phyloP scores from a whole-genome alignment of 2,113 vertebrate species.

The Donacobius atricapilla region DNA sequence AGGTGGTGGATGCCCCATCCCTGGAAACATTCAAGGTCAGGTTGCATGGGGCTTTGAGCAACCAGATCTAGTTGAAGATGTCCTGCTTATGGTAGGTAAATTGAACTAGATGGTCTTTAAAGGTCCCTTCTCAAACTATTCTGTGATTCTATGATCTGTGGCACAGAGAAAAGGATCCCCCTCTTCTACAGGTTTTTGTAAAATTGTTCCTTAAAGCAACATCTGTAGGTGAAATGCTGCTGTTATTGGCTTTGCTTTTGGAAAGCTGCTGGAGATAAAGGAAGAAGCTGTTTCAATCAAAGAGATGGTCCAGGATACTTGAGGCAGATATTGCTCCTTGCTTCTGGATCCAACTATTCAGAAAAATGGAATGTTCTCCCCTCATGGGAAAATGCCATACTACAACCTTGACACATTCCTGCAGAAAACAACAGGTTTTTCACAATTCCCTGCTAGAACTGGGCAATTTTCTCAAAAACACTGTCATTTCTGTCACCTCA shows the following conservation, averaged over 20 bases:
- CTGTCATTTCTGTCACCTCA: background rate
- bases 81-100: background rate
- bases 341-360: background rate
- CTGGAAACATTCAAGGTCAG: background rate
- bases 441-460: background rate
- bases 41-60: background rate
- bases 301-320: background rate
- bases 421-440: background rate
- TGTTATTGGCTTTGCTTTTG: background rate
- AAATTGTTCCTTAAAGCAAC: background rate
- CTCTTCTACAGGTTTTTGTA: background rate
- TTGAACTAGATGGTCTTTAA: background rate
- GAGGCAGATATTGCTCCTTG: background rate
- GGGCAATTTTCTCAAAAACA: background rate
- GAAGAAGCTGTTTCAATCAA: background rate
- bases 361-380: background rate
- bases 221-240: no score
- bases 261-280: background rate
- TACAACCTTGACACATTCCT: background rate
- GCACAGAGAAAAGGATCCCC: background rate
- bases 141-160: background rate
- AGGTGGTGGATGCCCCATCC: background rate
- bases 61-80: background rate
- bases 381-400: background rate
- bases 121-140: background rate